Percentiles rank a stretch among this genome's conserved stretches.
phyloP scores from a whole-genome alignment of 2,113 vertebrate species.

The Barnardius zonarius region DNA sequence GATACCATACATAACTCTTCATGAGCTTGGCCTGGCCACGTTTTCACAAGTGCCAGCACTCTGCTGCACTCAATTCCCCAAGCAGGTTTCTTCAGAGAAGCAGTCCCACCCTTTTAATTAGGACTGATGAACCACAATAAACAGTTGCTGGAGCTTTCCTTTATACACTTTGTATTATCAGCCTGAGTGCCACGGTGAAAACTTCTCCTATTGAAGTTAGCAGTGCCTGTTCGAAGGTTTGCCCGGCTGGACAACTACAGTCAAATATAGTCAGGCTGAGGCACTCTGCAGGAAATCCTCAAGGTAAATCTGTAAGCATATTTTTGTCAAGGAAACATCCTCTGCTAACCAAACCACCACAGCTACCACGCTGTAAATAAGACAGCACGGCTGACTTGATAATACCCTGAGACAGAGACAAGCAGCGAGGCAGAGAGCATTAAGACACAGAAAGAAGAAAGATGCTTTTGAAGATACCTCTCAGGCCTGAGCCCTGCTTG shows the following conservation, averaged over 20 bases:
- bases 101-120: not conserved
- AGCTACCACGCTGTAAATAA: not conserved
- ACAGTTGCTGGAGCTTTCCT: not conserved
- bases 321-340: not conserved
- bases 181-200: not conserved
- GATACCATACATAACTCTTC: not conserved
- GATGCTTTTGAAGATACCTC: not conserved
- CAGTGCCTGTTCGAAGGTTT: not conserved
- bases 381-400: fast-evolving
- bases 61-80: not conserved
- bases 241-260: not conserved
- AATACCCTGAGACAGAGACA: not conserved
- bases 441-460: not conserved
- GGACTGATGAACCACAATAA: not conserved
- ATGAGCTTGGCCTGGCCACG: not conserved
- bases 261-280: not conserved
- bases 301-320: not conserved
- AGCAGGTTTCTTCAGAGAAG: not conserved
- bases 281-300: not conserved
- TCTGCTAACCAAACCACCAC: not conserved
- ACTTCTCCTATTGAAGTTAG: not conserved
- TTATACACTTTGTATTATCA: not conserved
- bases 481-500: not conserved
- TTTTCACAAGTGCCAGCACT: not conserved
- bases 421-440: not conserved